Conservation (phyloP, 2,797 vertebrate genomes). For the Enteromius argenteus region DNA sequence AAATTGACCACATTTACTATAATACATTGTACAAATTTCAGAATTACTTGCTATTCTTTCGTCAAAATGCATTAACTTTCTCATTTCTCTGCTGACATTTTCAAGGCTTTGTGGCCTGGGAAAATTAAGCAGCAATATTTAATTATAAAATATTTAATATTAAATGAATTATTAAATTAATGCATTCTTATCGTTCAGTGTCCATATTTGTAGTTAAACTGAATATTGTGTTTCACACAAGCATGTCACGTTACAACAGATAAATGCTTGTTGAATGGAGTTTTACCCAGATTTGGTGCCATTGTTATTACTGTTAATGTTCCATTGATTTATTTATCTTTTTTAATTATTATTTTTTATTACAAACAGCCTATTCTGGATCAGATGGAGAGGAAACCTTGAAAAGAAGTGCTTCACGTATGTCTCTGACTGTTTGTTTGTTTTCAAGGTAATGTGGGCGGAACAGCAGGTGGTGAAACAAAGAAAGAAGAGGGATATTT, state of each 20-base stretch:
- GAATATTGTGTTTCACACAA: background rate
- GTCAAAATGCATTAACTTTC: background rate
- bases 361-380: background rate
- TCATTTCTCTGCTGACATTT: background rate
- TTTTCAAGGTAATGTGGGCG: slow-evolving; percentile 87
- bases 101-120: background rate
- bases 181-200: background rate
- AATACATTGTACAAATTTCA: slow-evolving; percentile 1
- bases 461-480: slow-evolving; percentile 93
- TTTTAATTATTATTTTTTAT: background rate
- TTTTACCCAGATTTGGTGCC: background rate
- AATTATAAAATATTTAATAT: too few species aligned
- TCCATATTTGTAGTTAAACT: background rate
- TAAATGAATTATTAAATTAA: too few species aligned
- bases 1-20: background rate
- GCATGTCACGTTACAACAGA: background rate
- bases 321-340: background rate
- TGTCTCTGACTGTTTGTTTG: slow-evolving; percentile 8
- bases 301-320: background rate
- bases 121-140: background rate
- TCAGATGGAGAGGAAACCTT: background rate
- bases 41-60: background rate
- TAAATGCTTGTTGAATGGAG: background rate
- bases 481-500: slow-evolving; percentile 89
- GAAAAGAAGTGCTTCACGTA: background rate